phyloP scores from a whole-genome alignment of 2,797 vertebrate species.

The Hypotaenidia okinawae region DNA sequence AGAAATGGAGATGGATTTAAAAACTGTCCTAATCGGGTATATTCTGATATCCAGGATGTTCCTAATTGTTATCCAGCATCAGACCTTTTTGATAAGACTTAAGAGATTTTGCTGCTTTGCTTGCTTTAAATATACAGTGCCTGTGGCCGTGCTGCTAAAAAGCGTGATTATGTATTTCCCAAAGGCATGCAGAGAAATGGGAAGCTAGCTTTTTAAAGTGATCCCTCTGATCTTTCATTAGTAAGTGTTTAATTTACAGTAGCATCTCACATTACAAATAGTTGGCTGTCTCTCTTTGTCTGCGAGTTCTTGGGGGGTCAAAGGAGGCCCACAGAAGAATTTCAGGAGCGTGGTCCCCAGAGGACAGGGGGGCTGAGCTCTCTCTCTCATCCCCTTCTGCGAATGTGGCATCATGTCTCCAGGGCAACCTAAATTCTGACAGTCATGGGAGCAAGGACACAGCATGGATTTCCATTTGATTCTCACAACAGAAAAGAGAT shows the following conservation, averaged over 20 bases:
- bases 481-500: constrained; percentile 21
- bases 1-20: neutral
- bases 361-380: neutral
- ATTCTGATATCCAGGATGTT: neutral
- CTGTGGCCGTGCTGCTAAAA: constrained; percentile 19
- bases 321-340: neutral
- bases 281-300: neutral
- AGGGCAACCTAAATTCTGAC: constrained; percentile 48
- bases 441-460: neutral
- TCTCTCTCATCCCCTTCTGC: neutral
- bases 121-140: constrained; percentile 15
- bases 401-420: constrained; percentile 4
- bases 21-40: neutral
- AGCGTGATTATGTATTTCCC: constrained; percentile 22
- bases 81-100: neutral
- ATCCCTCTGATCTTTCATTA: constrained; percentile 60
- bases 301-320: neutral
- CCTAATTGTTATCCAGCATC: neutral
- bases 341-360: neutral
- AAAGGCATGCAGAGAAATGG: constrained; percentile 25
- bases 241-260: neutral
- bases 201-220: constrained; percentile 12
- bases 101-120: neutral
- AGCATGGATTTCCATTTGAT: constrained; percentile 47
- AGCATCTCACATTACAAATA: constrained; percentile 15